Evolutionary conservation across 2,113 vertebrate genomes (phyloP).

Genomic region (Oreotragus oreotragus): DNA sequence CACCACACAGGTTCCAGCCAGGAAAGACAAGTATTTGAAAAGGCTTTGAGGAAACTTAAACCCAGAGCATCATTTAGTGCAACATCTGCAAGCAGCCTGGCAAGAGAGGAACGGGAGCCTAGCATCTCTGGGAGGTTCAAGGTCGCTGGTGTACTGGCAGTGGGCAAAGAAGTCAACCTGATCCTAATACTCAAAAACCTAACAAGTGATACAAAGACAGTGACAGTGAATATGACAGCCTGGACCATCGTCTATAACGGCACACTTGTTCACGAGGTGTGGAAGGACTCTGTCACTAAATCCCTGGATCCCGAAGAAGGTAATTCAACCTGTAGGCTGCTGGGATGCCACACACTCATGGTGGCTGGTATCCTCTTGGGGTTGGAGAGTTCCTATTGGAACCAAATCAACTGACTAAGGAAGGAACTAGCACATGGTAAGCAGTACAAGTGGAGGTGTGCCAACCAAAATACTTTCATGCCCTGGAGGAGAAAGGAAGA

Average conservation of each 20-base stretch:
- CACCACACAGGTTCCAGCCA: constrained; percentile 71
- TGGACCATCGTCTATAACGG: constrained; percentile 83
- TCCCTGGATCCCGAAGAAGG: constrained; percentile 80
- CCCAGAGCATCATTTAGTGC: constrained; percentile 58
- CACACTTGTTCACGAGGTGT: constrained; percentile 73
- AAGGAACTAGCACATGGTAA: neutral
- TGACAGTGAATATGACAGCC: constrained; percentile 78
- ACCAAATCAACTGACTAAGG: neutral
- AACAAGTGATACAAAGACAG: constrained; percentile 62
- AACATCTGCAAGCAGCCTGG: constrained; percentile 2
- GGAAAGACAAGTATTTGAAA: constrained; percentile 74
- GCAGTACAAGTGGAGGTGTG: neutral
- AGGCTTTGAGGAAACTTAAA: constrained; percentile 78
- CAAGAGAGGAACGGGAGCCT: neutral
- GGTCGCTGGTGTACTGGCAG: constrained; percentile 57
- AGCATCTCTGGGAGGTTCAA: constrained; percentile 80
- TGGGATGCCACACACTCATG: fast-evolving
- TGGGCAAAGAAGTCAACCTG: constrained; percentile 80
- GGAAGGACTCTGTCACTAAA: constrained; percentile 72
- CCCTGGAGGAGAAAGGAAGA: neutral
- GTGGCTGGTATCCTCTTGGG: neutral
- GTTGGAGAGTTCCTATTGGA: neutral
- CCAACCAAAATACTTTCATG: neutral
- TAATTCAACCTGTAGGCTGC: constrained; percentile 43
- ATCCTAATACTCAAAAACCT: constrained; percentile 77